Conservation (phyloP, 2,797 vertebrate genomes). For the Craterocephalus amniculus region DNA sequence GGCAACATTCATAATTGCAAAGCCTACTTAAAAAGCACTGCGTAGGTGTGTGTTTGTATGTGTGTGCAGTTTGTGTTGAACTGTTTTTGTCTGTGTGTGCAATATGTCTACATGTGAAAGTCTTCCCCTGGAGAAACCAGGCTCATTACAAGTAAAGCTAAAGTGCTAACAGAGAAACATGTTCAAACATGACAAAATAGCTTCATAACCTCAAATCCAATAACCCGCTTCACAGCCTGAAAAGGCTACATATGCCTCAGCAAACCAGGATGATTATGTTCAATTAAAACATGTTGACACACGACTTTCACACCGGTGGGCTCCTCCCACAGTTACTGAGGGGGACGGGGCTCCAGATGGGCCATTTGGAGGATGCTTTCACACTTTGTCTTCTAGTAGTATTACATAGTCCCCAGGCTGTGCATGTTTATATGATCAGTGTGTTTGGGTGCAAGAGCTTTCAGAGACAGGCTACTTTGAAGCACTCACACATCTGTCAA, state of each 20-base stretch:
- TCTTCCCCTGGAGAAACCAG: conserved; percentile 48
- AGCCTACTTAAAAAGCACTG: neutral
- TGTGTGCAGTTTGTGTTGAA: conserved; percentile 9
- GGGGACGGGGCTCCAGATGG: conserved; percentile 70
- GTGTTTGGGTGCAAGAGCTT: conserved; percentile 47
- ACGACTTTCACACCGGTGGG: conserved; percentile 63
- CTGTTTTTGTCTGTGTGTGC: conserved; percentile 6
- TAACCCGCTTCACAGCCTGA: conserved; percentile 68
- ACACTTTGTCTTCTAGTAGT: conserved; percentile 71
- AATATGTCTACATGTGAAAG: conserved; percentile 24
- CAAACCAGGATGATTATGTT: conserved; percentile 72
- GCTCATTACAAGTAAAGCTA: conserved; percentile 66
- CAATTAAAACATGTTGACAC: conserved; percentile 83
- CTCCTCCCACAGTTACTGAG: conserved; percentile 46
- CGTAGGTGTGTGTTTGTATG: neutral
- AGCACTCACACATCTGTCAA: conserved; percentile 55
- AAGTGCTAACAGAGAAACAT: conserved; percentile 74
- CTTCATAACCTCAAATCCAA: conserved; percentile 74
- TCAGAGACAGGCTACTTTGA: conserved; percentile 41
- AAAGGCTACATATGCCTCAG: conserved; percentile 65
- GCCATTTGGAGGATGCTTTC: conserved; percentile 72
- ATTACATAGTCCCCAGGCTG: conserved; percentile 61
- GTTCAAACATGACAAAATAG: conserved; percentile 73
- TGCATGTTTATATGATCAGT: conserved; percentile 62
- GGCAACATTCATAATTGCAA: conserved; percentile 10